Evolutionary conservation across 2,113 vertebrate genomes (phyloP).

Genomic region (Phyllostomus hastatus): DNA sequence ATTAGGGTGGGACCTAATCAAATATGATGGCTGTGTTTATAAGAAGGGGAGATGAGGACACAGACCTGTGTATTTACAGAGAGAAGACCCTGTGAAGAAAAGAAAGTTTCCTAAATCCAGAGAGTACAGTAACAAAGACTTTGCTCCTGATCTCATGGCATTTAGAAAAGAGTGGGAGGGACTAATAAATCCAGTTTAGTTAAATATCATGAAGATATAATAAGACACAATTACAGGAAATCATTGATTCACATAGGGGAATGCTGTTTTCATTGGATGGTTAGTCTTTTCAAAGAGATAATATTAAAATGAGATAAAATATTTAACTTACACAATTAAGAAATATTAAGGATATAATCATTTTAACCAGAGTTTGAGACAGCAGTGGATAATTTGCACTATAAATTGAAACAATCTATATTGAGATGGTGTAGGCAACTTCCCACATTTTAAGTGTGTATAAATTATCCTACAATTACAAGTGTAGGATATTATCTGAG

Average conservation of each 20-base stretch:
- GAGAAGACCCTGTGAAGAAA: neutral
- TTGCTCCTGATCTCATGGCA: neutral
- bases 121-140: neutral
- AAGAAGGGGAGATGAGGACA: neutral
- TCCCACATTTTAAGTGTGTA: neutral
- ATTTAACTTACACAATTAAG: neutral
- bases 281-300: constrained; percentile 4
- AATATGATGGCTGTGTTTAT: neutral
- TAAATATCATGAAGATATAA: neutral
- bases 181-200: neutral
- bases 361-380: neutral
- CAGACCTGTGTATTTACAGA: neutral
- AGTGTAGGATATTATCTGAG: neutral
- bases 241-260: neutral
- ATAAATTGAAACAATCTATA: neutral
- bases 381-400: neutral
- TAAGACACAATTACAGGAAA: neutral
- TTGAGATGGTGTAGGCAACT: neutral
- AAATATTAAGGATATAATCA: constrained; percentile 10
- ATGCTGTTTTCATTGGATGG: neutral
- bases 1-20: neutral
- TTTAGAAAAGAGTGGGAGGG: neutral
- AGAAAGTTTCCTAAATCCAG: neutral
- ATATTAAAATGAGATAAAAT: constrained; percentile 11
- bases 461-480: neutral